Evolutionary conservation across 2,888 invertebrate genomes (phyloP).

Genomic region (Philaethria dido): DNA sequence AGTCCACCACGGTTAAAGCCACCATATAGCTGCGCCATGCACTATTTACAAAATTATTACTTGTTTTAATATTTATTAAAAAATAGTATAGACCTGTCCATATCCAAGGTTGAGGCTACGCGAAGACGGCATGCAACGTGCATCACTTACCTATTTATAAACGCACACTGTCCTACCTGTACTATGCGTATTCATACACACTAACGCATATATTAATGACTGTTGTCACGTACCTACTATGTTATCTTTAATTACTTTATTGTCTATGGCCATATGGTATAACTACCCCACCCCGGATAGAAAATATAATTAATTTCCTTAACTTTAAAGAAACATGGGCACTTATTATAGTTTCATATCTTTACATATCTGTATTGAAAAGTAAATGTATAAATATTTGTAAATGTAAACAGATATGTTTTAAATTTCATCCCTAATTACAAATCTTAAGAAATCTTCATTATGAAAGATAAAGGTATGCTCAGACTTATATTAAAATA

Average conservation of each 20-base stretch:
- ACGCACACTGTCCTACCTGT: slow-evolving; percentile 65
- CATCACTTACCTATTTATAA: slow-evolving; percentile 78
- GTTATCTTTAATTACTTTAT: slow-evolving; percentile 48
- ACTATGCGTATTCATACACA: slow-evolving; percentile 47
- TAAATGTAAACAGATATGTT: background rate
- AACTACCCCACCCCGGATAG: slow-evolving; percentile 37
- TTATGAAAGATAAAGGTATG: no score
- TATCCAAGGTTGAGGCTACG: slow-evolving; percentile 74
- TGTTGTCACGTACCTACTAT: slow-evolving; percentile 49
- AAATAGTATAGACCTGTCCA: slow-evolving; percentile 60
- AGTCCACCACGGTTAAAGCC: slow-evolving; percentile 41
- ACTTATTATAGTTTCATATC: background rate
- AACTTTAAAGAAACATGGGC: slow-evolving; percentile 12
- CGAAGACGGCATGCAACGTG: slow-evolving; percentile 64
- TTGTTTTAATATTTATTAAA: slow-evolving; percentile 45
- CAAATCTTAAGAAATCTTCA: no score
- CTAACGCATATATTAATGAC: slow-evolving; percentile 43
- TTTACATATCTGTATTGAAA: no score
- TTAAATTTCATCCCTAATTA: no score
- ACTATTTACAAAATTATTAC: slow-evolving; percentile 44
- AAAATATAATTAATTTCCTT: slow-evolving; percentile 32
- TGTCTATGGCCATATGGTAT: slow-evolving; percentile 40
- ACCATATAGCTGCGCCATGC: slow-evolving; percentile 46
- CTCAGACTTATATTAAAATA: no score
- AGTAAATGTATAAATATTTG: background rate